These are phyloP conservation scores for Imbricaverruca yamaguchii DNA, from an alignment of 2,888 invertebrate genomes.

Conservation along the genomic window DNA sequence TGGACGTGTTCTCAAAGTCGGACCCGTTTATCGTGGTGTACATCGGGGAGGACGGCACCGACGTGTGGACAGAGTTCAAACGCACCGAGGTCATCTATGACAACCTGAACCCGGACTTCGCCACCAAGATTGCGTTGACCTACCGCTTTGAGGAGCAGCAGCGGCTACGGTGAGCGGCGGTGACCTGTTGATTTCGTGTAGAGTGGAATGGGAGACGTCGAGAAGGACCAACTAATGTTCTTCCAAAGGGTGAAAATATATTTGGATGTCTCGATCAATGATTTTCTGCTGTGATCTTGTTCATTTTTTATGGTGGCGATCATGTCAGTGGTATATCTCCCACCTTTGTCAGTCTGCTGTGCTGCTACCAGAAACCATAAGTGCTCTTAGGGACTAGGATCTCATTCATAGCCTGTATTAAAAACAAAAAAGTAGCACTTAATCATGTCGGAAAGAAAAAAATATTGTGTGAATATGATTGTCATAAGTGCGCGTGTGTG, in stretches of 20 bases:
- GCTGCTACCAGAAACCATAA: too few species aligned
- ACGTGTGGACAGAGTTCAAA: conserved; percentile 30
- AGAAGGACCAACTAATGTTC: too few species aligned
- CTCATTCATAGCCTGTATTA: not conserved
- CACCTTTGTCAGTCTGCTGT: not conserved
- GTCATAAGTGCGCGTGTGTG: too few species aligned
- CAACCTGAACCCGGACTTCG: conserved; percentile 42
- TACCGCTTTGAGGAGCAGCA: conserved; percentile 48
- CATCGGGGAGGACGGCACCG: conserved; percentile 33
- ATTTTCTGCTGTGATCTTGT: too few species aligned
- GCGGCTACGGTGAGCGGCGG: conserved; percentile 37
- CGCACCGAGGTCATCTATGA: conserved; percentile 36
- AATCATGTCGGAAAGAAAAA: not conserved
- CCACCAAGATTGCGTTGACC: conserved; percentile 44
- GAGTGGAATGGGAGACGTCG: too few species aligned
- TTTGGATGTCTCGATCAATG: too few species aligned
- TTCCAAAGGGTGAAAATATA: too few species aligned
- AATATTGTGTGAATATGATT: too few species aligned
- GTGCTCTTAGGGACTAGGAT: too few species aligned
- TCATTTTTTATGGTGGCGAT: too few species aligned
- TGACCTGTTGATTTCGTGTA: too few species aligned
- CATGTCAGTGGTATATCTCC: not conserved
- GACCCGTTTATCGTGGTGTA: conserved; percentile 43
- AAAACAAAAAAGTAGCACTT: not conserved
- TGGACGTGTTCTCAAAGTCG: conserved; percentile 44